Percentiles rank a stretch among this genome's conserved stretches.
phyloP scores from a whole-genome alignment of 1,140 invertebrate genomes.

The Stenopsyche tienmushanensis region DNA sequence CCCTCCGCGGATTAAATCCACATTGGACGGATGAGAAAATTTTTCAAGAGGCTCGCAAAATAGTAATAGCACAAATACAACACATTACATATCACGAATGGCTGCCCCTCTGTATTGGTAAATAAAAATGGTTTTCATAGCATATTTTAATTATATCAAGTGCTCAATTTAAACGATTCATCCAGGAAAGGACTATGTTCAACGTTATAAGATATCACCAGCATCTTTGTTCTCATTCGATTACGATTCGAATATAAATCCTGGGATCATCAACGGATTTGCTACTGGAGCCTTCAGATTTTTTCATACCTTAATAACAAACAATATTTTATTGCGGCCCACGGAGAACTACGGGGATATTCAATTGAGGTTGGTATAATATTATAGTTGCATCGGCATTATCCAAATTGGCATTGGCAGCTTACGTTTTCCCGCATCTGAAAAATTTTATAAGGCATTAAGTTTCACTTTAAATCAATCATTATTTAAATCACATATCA shows the following conservation, averaged over 20 bases:
- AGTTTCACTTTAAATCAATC: no score
- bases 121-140: conserved; percentile 18
- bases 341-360: background rate
- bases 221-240: conserved; percentile 53
- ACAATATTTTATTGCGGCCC: conserved; percentile 39
- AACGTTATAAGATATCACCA: conserved; percentile 61
- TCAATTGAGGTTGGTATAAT: background rate
- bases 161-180: background rate
- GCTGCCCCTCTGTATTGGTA: conserved; percentile 63
- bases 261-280: conserved; percentile 65
- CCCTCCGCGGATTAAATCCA: conserved; percentile 61
- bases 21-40: conserved; percentile 73
- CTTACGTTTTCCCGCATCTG: conserved; percentile 3
- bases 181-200: conserved; percentile 59
- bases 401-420: no score
- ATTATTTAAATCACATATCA: no score
- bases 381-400: background rate
- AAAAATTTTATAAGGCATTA: no score
- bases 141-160: conserved; percentile 5
- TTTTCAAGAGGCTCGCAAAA: conserved; percentile 75
- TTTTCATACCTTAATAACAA: conserved; percentile 62
- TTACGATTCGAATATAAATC: conserved; percentile 66
- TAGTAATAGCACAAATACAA: conserved; percentile 81
- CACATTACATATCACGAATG: conserved; percentile 72
- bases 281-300: conserved; percentile 63